A percentile compares a stretch with the other conserved stretches of the same genome.
phyloP scores from a whole-genome alignment of 2,797 vertebrate species.

The Fratercula arctica region DNA sequence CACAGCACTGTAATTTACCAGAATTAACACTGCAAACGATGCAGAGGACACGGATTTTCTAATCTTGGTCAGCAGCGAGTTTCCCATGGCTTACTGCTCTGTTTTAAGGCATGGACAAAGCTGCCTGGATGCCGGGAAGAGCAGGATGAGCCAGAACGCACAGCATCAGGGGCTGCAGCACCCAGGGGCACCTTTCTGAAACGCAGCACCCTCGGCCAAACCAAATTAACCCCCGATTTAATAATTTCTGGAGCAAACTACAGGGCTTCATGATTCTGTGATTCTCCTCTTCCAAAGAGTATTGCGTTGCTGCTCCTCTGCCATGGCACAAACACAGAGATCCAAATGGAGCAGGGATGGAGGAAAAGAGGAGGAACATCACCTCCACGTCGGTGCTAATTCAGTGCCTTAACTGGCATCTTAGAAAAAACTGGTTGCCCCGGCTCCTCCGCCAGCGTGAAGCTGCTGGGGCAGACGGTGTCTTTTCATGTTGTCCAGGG shows the following conservation, averaged over 20 bases:
- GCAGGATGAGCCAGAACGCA: neutral
- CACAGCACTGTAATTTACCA: neutral
- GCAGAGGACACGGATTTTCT: neutral
- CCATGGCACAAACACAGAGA: neutral
- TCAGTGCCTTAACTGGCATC: neutral
- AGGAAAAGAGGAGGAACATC: neutral
- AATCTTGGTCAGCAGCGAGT: neutral
- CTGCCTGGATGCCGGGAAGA: neutral
- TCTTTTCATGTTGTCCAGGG: accelerated
- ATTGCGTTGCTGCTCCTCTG: neutral
- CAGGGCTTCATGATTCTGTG: neutral
- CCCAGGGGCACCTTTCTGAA: neutral
- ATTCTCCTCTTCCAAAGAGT: neutral
- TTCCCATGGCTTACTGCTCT: neutral
- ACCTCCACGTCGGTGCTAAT: neutral
- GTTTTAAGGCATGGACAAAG: neutral
- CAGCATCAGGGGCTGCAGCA: neutral
- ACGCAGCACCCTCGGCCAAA: neutral
- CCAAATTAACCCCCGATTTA: neutral
- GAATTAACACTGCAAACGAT: neutral
- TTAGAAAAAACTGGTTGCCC: neutral
- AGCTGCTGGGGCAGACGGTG: neutral
- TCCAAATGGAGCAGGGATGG: neutral
- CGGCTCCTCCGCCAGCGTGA: accelerated
- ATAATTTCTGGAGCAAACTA: neutral